These are phyloP conservation scores for Portevinia maculata DNA, from an alignment of 2,888 invertebrate genomes.

Conservation along the genomic window DNA sequence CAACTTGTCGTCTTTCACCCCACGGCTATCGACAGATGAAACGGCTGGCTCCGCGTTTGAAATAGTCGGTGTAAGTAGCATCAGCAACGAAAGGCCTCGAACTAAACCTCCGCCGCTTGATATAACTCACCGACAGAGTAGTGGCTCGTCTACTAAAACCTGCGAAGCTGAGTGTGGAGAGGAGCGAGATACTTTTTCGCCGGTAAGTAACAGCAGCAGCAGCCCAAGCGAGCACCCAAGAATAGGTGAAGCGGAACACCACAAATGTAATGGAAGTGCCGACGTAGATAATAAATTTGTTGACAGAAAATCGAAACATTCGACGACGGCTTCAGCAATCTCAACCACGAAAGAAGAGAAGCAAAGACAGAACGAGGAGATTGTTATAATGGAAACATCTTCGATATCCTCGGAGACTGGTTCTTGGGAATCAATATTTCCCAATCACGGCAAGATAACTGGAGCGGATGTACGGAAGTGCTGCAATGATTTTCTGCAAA, in stretches of 20 bases:
- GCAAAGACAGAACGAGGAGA: slow-evolving; percentile 86
- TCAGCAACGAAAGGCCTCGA: slow-evolving; percentile 42
- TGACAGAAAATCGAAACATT: slow-evolving; percentile 62
- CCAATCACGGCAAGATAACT: slow-evolving; percentile 77
- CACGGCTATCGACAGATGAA: slow-evolving; percentile 50
- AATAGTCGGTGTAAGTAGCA: slow-evolving; percentile 40
- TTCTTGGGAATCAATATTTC: slow-evolving; percentile 87
- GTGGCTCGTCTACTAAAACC: slow-evolving; percentile 79
- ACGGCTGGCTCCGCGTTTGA: slow-evolving; percentile 63
- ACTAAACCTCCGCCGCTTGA: slow-evolving; percentile 71
- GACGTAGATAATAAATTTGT: slow-evolving; percentile 55
- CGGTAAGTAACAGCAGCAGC: slow-evolving; percentile 77
- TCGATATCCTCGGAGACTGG: slow-evolving; percentile 87
- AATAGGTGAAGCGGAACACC: slow-evolving; percentile 45
- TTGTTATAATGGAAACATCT: slow-evolving; percentile 86
- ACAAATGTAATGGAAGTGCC: slow-evolving; percentile 68
- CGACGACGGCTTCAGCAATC: slow-evolving; percentile 62
- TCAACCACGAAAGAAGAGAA: slow-evolving; percentile 85
- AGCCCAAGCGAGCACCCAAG: slow-evolving; percentile 76
- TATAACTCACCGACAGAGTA: slow-evolving; percentile 76
- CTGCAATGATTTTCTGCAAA: slow-evolving; percentile 83
- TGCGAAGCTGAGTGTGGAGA: slow-evolving; percentile 81
- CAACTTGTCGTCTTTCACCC: slow-evolving; percentile 25
- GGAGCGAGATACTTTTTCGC: slow-evolving; percentile 82
- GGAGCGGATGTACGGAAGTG: slow-evolving; percentile 81